Conservation (phyloP, 2,113 vertebrate genomes). For the Hemiscyllium ocellatum region DNA sequence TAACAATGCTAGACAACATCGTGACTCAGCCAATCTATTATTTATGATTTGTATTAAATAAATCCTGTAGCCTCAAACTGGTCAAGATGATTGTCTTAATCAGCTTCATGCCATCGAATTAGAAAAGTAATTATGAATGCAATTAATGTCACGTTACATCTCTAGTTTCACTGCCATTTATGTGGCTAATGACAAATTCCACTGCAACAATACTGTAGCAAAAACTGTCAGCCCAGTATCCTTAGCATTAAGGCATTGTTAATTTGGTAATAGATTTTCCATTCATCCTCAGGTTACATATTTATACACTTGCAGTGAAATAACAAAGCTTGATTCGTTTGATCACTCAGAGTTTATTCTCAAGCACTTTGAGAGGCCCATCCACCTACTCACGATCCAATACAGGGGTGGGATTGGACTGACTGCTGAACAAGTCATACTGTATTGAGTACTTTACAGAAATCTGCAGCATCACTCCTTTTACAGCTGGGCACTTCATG, state of each 20-base stretch:
- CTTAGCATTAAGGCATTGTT: background rate
- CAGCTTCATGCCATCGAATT: background rate
- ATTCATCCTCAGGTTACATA: background rate
- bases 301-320: background rate
- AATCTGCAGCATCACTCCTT: background rate
- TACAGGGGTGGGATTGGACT: background rate
- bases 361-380: background rate
- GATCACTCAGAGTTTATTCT: background rate
- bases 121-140: background rate
- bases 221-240: background rate
- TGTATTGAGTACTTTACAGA: background rate
- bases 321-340: background rate
- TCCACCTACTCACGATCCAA: background rate
- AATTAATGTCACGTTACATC: slow-evolving; percentile 7
- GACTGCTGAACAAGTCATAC: background rate
- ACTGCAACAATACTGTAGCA: background rate
- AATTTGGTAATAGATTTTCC: background rate
- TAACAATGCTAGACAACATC: background rate
- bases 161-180: background rate
- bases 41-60: background rate
- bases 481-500: background rate
- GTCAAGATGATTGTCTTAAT: background rate
- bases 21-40: background rate
- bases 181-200: background rate
- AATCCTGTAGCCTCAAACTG: background rate